A percentile compares a stretch with the other conserved stretches of the same genome.
Conservation (phyloP, 2,113 vertebrate genomes). For the Zosterops borbonicus region DNA sequence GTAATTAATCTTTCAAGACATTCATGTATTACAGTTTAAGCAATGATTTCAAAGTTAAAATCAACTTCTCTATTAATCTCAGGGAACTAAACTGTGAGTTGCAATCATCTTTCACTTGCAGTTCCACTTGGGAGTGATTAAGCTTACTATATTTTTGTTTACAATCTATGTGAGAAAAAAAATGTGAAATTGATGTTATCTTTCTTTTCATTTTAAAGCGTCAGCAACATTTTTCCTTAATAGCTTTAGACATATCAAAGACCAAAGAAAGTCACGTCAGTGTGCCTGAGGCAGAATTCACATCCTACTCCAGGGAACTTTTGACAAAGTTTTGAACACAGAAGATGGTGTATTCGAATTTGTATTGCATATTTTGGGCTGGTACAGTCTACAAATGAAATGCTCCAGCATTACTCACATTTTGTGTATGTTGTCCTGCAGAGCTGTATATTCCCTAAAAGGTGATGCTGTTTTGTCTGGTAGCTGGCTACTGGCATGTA, state of each 20-base stretch:
- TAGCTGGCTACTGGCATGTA: background rate
- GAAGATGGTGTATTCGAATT: slow-evolving; percentile 25
- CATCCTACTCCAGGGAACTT: slow-evolving; percentile 32
- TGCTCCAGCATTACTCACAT: background rate
- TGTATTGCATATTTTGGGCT: background rate
- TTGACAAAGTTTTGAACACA: background rate
- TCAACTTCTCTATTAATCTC: background rate
- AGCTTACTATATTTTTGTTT: slow-evolving; percentile 24
- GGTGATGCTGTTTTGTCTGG: background rate
- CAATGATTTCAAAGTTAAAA: background rate
- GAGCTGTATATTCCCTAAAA: background rate
- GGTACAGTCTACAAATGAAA: background rate
- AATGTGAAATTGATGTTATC: slow-evolving; percentile 25
- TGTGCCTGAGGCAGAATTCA: slow-evolving; percentile 26
- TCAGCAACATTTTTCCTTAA: slow-evolving; percentile 12
- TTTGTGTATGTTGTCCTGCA: background rate
- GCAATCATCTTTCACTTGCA: background rate
- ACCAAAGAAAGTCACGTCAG: slow-evolving; percentile 20
- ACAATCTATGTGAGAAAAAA: background rate
- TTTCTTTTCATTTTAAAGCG: slow-evolving; percentile 20
- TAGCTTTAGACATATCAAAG: slow-evolving; percentile 21
- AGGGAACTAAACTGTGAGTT: background rate
- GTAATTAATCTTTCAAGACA: background rate
- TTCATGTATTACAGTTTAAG: background rate
- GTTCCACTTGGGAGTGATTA: background rate